Conservation (phyloP, 2,113 vertebrate species). For the Gadus macrocephalus region DNA sequence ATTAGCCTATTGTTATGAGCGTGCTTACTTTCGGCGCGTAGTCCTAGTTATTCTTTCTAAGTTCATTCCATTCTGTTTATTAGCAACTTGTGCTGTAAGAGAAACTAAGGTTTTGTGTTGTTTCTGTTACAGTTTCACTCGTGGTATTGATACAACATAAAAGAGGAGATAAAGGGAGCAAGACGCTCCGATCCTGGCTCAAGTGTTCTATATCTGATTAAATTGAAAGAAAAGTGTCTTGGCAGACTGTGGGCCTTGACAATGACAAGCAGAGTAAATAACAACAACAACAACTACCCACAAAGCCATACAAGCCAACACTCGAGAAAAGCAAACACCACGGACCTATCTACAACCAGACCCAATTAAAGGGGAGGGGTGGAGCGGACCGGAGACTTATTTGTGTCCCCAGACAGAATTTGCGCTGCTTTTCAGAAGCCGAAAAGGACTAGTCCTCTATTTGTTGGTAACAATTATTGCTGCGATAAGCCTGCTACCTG, state of each 20-base stretch:
- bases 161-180: too few species aligned
- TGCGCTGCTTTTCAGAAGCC: conserved; percentile 37
- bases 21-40: too few species aligned
- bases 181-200: too few species aligned
- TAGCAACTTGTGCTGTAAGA: too few species aligned
- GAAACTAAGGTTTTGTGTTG: too few species aligned
- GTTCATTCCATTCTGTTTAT: too few species aligned
- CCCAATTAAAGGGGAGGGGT: conserved; percentile 52
- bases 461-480: conserved; percentile 56
- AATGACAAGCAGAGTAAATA: conserved; percentile 33
- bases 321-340: conserved; percentile 49
- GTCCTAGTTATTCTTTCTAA: too few species aligned
- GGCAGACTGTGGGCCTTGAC: conserved; percentile 12
- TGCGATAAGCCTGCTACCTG: conserved; percentile 46
- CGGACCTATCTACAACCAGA: conserved; percentile 40
- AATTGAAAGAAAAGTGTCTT: conserved; percentile 29
- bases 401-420: conserved; percentile 57
- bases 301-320: conserved; percentile 35
- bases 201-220: not conserved
- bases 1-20: too few species aligned
- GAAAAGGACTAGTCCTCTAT: conserved; percentile 46
- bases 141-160: too few species aligned
- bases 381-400: conserved; percentile 33
- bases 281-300: conserved; percentile 31
- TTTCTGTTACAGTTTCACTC: too few species aligned